These are phyloP conservation scores for Eilema depressum DNA, from an alignment of 2,888 invertebrate genomes.

Conservation along the genomic window DNA sequence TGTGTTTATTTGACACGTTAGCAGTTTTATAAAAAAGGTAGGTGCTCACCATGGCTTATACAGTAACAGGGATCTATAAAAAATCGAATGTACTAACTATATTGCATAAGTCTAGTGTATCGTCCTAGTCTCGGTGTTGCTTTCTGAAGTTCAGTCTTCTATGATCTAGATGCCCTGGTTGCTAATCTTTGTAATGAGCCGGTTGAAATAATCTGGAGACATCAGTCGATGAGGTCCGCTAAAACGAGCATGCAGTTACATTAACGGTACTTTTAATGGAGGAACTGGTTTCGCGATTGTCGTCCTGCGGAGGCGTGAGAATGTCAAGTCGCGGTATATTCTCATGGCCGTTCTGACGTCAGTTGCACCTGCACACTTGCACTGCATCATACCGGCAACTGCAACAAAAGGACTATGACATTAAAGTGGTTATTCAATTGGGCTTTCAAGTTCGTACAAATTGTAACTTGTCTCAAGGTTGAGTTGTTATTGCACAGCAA, in stretches of 20 bases:
- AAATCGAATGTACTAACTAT: not conserved
- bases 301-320: slow-evolving; percentile 83
- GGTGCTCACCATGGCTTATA: not conserved
- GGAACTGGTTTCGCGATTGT: slow-evolving; percentile 78
- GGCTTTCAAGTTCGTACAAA: slow-evolving; percentile 77
- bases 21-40: not conserved
- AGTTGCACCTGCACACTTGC: slow-evolving; percentile 73
- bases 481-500: slow-evolving; percentile 34
- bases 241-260: slow-evolving; percentile 68
- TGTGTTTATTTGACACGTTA: not conserved
- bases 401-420: slow-evolving; percentile 76
- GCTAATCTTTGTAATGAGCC: slow-evolving; percentile 38
- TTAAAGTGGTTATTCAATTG: slow-evolving; percentile 76
- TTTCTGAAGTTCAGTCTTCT: not conserved
- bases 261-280: slow-evolving; percentile 81
- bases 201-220: slow-evolving; percentile 45
- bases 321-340: slow-evolving; percentile 77
- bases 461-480: slow-evolving; percentile 61
- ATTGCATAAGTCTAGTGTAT: not conserved
- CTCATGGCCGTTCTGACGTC: slow-evolving; percentile 81
- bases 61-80: not conserved
- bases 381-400: slow-evolving; percentile 51
- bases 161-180: slow-evolving; percentile 21
- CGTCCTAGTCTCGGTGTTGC: not conserved
- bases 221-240: slow-evolving; percentile 58